Percentiles rank a stretch among this genome's conserved stretches.
These are phyloP conservation scores for Gallinago media DNA, from an alignment of 2,113 vertebrate species.

Conservation along the genomic window DNA sequence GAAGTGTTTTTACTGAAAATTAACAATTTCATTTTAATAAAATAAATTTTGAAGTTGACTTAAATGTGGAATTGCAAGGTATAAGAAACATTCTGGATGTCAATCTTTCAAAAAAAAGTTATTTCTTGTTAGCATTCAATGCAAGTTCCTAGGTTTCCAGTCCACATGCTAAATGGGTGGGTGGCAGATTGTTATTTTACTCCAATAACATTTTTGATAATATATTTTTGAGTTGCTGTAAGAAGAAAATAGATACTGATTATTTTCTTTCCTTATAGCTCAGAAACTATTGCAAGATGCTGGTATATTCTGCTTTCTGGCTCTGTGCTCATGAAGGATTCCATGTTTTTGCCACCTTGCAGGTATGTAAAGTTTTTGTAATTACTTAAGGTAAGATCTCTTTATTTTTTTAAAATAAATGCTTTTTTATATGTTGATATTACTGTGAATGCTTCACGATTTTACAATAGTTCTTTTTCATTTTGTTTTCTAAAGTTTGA, in stretches of 20 bases:
- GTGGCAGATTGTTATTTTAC: not conserved
- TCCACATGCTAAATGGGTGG: not conserved
- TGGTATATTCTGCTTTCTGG: slow-evolving; percentile 97
- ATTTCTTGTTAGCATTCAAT: not conserved
- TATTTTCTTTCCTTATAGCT: slow-evolving; percentile 76
- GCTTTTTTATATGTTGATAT: not conserved
- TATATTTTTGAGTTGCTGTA: not conserved
- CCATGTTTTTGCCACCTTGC: slow-evolving; percentile 94
- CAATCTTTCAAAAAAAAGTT: not conserved
- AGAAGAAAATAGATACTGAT: not conserved
- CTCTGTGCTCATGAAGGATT: slow-evolving; percentile 95
- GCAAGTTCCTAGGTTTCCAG: not conserved
- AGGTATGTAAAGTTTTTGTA: slow-evolving; percentile 82
- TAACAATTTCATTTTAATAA: not conserved
- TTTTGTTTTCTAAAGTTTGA: not conserved
- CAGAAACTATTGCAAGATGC: slow-evolving; percentile 91
- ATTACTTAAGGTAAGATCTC: not conserved
- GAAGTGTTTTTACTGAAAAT: not conserved
- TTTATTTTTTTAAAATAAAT: not conserved
- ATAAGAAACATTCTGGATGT: not conserved
- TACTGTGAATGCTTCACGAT: not conserved
- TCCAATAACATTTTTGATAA: not conserved
- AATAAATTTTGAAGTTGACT: not conserved
- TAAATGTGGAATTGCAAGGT: not conserved
- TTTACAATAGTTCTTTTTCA: rapidly evolving